phyloP scores from a whole-genome alignment of 1,140 invertebrate genomes.

The Orchesella cincta region DNA sequence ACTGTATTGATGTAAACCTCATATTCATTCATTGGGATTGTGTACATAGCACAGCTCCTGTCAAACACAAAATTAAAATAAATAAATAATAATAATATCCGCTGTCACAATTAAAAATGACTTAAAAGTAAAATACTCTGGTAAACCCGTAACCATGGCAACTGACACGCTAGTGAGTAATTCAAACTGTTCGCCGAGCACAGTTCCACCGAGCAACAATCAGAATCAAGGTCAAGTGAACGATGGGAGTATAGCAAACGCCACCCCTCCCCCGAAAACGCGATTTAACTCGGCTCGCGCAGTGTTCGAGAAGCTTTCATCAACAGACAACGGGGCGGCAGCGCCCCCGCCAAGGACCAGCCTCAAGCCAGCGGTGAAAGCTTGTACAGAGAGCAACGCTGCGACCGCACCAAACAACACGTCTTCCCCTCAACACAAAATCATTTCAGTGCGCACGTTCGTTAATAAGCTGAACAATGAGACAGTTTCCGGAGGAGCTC shows the following conservation, averaged over 20 bases:
- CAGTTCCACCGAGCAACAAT: neutral
- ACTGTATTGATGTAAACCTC: too few species aligned
- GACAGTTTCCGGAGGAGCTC: neutral
- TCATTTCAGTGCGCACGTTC: neutral
- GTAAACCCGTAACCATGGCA: constrained; percentile 1
- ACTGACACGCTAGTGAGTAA: neutral
- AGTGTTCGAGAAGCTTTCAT: constrained; percentile 12
- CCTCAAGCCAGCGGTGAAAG: too few species aligned
- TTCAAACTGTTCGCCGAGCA: too few species aligned
- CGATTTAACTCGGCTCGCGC: constrained; percentile 9
- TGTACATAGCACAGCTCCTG: too few species aligned
- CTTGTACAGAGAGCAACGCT: too few species aligned
- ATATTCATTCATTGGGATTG: neutral
- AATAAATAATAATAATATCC: neutral
- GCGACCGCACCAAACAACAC: too few species aligned
- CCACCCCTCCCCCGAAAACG: neutral
- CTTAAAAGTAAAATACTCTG: neutral
- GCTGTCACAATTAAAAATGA: neutral
- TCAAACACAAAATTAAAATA: too few species aligned
- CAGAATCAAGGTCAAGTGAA: neutral
- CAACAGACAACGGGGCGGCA: neutral
- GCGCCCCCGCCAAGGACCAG: too few species aligned
- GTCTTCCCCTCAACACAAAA: constrained; percentile 1
- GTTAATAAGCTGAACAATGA: constrained; percentile 18
- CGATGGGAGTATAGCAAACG: neutral